Evolutionary conservation across 2,888 invertebrate genomes (phyloP).

Genomic region (Phania funesta): DNA sequence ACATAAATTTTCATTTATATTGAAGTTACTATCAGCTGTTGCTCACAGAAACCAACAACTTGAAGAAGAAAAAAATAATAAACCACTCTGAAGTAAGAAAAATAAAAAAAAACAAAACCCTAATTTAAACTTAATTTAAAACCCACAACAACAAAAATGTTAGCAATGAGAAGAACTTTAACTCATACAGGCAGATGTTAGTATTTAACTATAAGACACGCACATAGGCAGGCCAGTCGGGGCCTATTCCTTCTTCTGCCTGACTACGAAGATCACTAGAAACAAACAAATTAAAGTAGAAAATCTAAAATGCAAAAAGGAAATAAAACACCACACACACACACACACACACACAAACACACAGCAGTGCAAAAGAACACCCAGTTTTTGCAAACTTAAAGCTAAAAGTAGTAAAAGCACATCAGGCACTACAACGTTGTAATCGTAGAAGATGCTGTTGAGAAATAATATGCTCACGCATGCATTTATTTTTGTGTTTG

Average conservation of each 20-base stretch:
- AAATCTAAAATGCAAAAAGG: not conserved
- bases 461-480: conserved; percentile 63
- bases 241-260: conserved; percentile 46
- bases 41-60: conserved; percentile 32
- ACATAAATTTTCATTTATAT: conserved; percentile 58
- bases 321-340: not conserved
- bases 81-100: not conserved
- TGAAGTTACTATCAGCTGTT: conserved; percentile 63
- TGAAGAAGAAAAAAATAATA: not conserved
- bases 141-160: conserved; percentile 20
- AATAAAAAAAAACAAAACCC: not conserved
- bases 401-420: not conserved
- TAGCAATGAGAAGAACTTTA: conserved; percentile 24
- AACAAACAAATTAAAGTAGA: conserved; percentile 29
- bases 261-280: conserved; percentile 11
- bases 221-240: conserved; percentile 3
- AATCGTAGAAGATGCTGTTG: conserved; percentile 22
- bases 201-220: conserved; percentile 51
- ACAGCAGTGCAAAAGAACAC: conserved; percentile 61
- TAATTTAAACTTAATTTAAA: conserved; percentile 51
- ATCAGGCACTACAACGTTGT: not conserved
- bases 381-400: conserved; percentile 37
- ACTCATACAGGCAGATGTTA: conserved; percentile 64
- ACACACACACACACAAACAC: no score
- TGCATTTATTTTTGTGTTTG: conserved; percentile 67